Base-by-base conservation (phyloP, 1,140 invertebrate species). In the Pentalonia nigronervosa region DNA sequence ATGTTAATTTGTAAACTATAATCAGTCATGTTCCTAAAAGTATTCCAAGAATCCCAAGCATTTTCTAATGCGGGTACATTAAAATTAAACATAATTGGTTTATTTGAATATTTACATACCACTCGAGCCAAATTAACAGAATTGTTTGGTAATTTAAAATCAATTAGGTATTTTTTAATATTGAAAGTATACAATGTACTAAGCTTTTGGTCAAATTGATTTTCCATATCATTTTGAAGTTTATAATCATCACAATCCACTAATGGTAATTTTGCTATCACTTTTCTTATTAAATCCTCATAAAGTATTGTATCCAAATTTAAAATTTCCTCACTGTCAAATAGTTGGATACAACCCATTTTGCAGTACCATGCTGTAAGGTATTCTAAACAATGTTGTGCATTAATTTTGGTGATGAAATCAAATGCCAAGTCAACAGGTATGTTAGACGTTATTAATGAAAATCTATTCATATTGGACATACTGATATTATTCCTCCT, bases 1-100 rank as follows among this genome's bases (percentile, higher is more conserved):
- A 99, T 95, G 88, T 97, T 97, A 47, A 99, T 95, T 94, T 97
- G 97, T 94, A 97, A 96, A 94, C 98, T 97, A 95, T 96, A 97
- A 94, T 97, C 97, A 94, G 97, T 97, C 76, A 97, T 95, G 90
- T 96, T 96, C 94, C 98, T 97, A 94, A 99, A 97, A 93, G 96
- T 95, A 94, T 98, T 98, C 98, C 98, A 99, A 45, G 25, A 84
- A 11, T 93, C 91, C 91, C 91, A 93, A 41, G 91, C 36, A 84
- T 84, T 53, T 83, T 83, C 41, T 84, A n/a, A 30, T 48, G 34
- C 48, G 25, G 9, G n/a, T 93, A 93, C 9, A 3, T 93, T 53
- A 45, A 93, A 93, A 86, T 93, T 30, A 91, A 91, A 91, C 7
- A 48, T 36, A 25, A 93, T 56, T 41, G 67, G 34, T 83, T 93